Evolutionary conservation across 2,888 invertebrate genomes (phyloP).

Genomic region (Lasioglossum zephyrum): DNA sequence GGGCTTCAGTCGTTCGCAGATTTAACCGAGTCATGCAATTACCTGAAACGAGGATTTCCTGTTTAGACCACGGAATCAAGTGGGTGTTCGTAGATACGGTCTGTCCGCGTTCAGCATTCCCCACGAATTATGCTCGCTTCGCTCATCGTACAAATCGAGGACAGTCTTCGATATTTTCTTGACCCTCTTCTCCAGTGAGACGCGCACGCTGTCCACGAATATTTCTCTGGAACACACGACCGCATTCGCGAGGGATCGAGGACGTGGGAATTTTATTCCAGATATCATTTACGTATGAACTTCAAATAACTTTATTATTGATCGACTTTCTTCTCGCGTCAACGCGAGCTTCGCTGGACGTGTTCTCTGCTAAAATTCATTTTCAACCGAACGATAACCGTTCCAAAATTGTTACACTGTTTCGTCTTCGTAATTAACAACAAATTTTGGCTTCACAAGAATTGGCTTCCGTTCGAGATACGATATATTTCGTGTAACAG

Average conservation of each 20-base stretch:
- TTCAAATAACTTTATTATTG: conserved; percentile 34
- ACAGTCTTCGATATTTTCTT: conserved; percentile 40
- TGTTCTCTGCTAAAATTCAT: neutral
- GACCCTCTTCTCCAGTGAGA: conserved; percentile 22
- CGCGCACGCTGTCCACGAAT: neutral
- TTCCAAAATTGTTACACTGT: neutral
- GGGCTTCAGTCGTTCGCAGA: conserved; percentile 75
- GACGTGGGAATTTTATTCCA: conserved; percentile 20
- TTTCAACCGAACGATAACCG: conserved; percentile 25
- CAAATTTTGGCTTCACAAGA: no score
- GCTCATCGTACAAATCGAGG: conserved; percentile 42
- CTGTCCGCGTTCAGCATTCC: conserved; percentile 64
- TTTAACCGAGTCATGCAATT: conserved; percentile 82
- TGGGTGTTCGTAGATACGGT: conserved; percentile 70
- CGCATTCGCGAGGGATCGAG: neutral
- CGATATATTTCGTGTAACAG: neutral
- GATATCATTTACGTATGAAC: conserved; percentile 31
- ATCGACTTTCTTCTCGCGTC: conserved; percentile 11
- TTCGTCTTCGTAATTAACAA: no score
- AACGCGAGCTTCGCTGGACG: neutral
- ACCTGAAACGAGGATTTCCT: conserved; percentile 84
- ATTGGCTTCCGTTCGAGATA: no score
- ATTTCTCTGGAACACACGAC: neutral
- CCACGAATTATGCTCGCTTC: conserved; percentile 59
- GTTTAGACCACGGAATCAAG: conserved; percentile 79